A percentile compares a stretch with the other conserved stretches of the same genome.
Conservation (phyloP, 2,113 vertebrate genomes). For the Montifringilla adamsi region DNA sequence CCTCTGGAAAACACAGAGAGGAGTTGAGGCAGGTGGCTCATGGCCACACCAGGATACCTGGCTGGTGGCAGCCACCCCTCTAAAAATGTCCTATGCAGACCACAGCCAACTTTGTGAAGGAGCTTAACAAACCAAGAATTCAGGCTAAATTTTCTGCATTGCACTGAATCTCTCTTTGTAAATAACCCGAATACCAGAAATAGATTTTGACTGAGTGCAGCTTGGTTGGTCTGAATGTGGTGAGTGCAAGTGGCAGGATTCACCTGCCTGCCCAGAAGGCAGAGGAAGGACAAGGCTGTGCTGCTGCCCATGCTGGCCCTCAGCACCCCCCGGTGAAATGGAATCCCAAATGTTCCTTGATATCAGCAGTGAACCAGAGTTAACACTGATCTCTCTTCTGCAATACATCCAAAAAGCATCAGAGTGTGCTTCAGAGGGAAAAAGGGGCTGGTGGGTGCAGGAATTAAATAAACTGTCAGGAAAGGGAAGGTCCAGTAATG, state of each 20-base stretch:
- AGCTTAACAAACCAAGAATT: not conserved
- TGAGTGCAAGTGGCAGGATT: not conserved
- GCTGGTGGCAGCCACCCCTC: not conserved
- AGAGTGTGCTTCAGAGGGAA: not conserved
- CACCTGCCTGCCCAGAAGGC: not conserved
- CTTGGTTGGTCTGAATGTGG: not conserved
- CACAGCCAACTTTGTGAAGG: not conserved
- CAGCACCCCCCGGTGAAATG: accelerated
- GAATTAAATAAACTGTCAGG: not conserved
- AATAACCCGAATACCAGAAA: slow-evolving; percentile 36
- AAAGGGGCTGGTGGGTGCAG: not conserved
- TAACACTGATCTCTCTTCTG: not conserved
- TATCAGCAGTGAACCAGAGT: not conserved
- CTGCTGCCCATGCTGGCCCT: not conserved
- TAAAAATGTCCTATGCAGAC: not conserved
- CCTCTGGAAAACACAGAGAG: not conserved
- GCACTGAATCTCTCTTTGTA: not conserved
- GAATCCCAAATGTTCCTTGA: not conserved
- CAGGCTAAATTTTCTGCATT: not conserved
- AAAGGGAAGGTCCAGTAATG: not conserved
- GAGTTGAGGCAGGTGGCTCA: not conserved
- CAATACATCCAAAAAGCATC: not conserved
- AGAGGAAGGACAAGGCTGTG: accelerated
- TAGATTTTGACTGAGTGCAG: not conserved
- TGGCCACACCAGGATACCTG: not conserved